Evolutionary conservation across 2,113 vertebrate species (phyloP), one percentile per base, ranked within the genome.

Genomic region (Xiphias gladius): DNA sequence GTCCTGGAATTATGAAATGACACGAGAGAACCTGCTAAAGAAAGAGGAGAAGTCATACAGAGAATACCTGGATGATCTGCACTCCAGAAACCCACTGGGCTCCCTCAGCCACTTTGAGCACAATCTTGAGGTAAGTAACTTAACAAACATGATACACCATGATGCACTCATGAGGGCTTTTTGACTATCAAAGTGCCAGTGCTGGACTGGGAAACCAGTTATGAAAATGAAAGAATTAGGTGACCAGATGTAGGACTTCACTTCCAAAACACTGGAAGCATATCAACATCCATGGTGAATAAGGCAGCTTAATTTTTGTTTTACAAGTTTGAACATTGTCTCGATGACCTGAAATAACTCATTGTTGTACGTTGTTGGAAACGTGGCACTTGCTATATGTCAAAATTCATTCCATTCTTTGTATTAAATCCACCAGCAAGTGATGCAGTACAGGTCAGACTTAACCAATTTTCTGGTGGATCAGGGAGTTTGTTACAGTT

Each of bases 21-120:
- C 90, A 39, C 95, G 96, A 70, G 97, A 97, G 46, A 95, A 94
- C 48, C 90, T 98, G 26, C 82, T 96, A 89, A 95, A 80, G 85
- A 96, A 95, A 85, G 97, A 98, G 86, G 97, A 97, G 74, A 96
- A 94, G 80, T 95, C 96, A 0, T 98, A 96, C 86, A 95, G 94
- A 86, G 96, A 97, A 4, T 98, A 97, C 82, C 92, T 98, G 41
- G 95, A 96, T 37, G 94, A 95, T 80, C 94, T 98, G 68, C 95
- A 96, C 66, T 95, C 95, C 58, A 94, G 94, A 59, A 97, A 97
- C 78, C 87, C 95, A 4, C 92, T 93, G 0, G 94, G 95, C 39
- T 93, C 96, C 41, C 96, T 98, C 54, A 98, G 97, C 93, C 97
- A 97, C 94, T 98, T 97, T 84, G 97, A 98, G 79, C 97, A 98